phyloP scores from a whole-genome alignment of 2,888 invertebrate genomes.

The Polymixis lichenea region DNA sequence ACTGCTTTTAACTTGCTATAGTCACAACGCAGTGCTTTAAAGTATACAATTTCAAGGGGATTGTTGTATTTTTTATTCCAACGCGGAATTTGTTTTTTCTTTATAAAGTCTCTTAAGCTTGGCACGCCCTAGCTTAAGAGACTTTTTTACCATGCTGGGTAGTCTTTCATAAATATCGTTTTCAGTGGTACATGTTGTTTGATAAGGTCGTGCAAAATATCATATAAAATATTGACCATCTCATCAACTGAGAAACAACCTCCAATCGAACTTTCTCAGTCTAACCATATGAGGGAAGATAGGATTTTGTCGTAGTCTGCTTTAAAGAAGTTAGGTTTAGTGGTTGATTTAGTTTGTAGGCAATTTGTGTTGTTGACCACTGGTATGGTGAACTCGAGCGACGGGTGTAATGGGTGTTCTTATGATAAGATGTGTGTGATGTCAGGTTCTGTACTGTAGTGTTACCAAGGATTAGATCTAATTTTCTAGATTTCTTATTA shows the following conservation, averaged over 20 bases:
- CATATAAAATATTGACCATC: background rate
- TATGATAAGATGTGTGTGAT: no score
- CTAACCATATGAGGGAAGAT: background rate
- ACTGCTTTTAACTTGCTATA: no score
- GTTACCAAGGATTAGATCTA: no score
- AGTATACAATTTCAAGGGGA: background rate
- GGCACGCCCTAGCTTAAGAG: no score
- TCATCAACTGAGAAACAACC: background rate
- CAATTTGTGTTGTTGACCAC: background rate
- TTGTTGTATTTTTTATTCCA: background rate
- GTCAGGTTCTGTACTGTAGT: no score
- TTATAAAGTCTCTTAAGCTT: background rate
- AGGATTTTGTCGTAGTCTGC: background rate
- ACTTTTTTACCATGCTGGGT: no score
- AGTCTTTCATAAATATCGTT: no score
- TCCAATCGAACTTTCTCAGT: background rate
- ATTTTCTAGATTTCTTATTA: no score
- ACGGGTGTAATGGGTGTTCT: background rate
- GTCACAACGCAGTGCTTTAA: background rate
- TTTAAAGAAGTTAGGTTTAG: constrained; percentile 1
- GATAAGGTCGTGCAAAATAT: background rate
- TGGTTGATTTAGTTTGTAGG: background rate
- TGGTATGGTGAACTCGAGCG: background rate
- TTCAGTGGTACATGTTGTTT: no score
- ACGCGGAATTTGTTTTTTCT: no score